These are phyloP conservation scores for Pelecanus crispus DNA, from an alignment of 2,113 vertebrate species.

Conservation along the genomic window DNA sequence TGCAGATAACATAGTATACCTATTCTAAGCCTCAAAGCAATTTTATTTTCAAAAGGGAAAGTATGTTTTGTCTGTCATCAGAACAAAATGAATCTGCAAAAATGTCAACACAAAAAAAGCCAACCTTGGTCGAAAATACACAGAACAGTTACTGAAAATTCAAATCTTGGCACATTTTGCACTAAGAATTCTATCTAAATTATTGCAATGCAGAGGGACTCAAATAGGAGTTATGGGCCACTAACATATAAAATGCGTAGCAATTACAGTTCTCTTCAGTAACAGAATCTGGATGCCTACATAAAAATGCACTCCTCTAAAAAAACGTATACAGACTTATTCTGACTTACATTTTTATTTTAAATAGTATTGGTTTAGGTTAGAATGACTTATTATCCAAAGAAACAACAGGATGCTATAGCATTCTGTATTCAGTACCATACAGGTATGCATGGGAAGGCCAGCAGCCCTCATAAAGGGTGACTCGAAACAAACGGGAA, in stretches of 20 bases:
- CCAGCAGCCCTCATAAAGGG: background rate
- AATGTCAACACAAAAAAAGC: background rate
- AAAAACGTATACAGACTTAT: background rate
- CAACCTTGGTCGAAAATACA: background rate
- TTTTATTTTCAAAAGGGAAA: background rate
- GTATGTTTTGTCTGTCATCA: background rate
- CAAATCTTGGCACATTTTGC: slow-evolving; percentile 44
- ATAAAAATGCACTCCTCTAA: background rate
- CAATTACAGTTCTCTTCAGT: slow-evolving; percentile 53
- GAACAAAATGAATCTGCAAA: background rate
- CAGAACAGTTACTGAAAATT: background rate
- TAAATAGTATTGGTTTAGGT: background rate
- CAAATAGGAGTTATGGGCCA: slow-evolving; percentile 26
- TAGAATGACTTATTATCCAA: background rate
- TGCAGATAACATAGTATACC: background rate
- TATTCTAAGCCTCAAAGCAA: background rate
- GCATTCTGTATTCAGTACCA: background rate
- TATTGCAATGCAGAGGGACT: background rate
- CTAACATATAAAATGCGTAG: background rate
- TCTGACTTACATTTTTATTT: background rate
- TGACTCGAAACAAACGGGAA: background rate
- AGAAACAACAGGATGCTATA: background rate
- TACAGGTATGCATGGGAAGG: background rate
- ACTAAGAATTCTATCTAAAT: slow-evolving; percentile 35
- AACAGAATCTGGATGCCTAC: slow-evolving; percentile 10